Evolutionary conservation across 1,140 invertebrate genomes (phyloP).

Genomic region (Muscidifurax raptorellus): DNA sequence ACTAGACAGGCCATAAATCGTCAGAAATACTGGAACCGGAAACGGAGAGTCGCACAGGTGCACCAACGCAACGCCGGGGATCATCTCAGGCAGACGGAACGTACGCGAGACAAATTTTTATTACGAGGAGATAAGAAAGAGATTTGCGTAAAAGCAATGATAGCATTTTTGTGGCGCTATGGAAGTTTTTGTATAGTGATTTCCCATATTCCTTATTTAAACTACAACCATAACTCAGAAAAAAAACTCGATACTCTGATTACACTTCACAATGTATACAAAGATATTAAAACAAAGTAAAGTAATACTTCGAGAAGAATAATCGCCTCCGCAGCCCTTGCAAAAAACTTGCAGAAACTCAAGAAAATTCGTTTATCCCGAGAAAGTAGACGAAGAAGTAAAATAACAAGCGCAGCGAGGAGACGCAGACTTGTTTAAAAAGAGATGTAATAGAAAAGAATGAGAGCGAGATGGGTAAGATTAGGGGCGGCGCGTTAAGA

Average conservation of each 20-base stretch:
- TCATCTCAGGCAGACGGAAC: not conserved
- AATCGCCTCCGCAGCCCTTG: not conserved
- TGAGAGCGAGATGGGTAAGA: constrained; percentile 34
- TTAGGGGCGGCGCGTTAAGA: constrained; percentile 47
- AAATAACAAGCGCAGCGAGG: not conserved
- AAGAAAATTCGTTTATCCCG: constrained; percentile 6
- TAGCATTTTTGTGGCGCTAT: too few species aligned
- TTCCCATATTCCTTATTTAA: too few species aligned
- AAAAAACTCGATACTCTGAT: not conserved
- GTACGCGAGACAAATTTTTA: not conserved
- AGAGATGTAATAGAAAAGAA: constrained; percentile 48
- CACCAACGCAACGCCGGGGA: not conserved
- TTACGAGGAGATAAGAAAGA: not conserved
- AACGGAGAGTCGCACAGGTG: constrained; percentile 20
- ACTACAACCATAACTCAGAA: not conserved
- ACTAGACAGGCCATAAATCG: constrained; percentile 39
- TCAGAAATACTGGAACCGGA: not conserved
- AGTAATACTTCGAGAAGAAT: not conserved
- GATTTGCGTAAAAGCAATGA: not conserved
- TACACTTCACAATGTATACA: not conserved
- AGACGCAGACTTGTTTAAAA: constrained; percentile 48
- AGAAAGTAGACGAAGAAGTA: not conserved
- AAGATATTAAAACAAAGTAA: not conserved
- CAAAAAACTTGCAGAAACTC: not conserved
- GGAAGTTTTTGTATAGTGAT: too few species aligned